phyloP scores from a whole-genome alignment of 2,797 vertebrate genomes.

The Pseudopleuronectes americanus region DNA sequence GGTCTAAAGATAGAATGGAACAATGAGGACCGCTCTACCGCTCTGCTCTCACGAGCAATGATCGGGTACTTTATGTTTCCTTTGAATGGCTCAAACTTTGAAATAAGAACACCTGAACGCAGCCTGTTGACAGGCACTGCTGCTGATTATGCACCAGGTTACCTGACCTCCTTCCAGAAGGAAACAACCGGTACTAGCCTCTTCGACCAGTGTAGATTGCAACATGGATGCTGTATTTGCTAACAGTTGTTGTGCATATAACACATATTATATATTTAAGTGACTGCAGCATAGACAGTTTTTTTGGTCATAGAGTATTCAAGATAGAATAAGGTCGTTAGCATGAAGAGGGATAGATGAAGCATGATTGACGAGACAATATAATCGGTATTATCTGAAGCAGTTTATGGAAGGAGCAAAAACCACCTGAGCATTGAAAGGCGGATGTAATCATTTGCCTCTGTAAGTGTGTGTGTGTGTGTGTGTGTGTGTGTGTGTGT shows the following conservation, averaged over 20 bases:
- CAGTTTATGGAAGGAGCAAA: constrained; percentile 18
- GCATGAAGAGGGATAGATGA: constrained; percentile 1
- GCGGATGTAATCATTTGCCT: constrained; percentile 32
- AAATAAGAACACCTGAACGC: constrained; percentile 17
- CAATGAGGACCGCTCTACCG: constrained; percentile 41
- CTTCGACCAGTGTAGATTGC: too few relatives aligned
- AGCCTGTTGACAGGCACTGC: constrained; percentile 16
- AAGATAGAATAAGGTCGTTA: background rate
- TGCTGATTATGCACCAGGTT: background rate
- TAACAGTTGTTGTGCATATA: too few relatives aligned
- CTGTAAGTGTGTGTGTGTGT: constrained; percentile 27
- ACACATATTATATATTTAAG: background rate
- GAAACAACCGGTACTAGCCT: too few relatives aligned
- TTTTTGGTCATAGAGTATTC: background rate
- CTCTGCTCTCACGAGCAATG: constrained; percentile 58
- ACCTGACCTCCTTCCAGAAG: too few relatives aligned
- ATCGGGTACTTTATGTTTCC: constrained; percentile 44
- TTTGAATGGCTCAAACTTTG: constrained; percentile 50
- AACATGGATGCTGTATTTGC: too few relatives aligned
- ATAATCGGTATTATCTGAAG: constrained; percentile 1
- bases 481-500: constrained; percentile 32
- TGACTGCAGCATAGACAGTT: background rate
- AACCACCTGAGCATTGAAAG: constrained; percentile 22
- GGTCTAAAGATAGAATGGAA: constrained; percentile 72
- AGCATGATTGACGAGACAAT: constrained; percentile 14